Conservation (phyloP, 2,888 invertebrate genomes). For the Nineta flava region DNA sequence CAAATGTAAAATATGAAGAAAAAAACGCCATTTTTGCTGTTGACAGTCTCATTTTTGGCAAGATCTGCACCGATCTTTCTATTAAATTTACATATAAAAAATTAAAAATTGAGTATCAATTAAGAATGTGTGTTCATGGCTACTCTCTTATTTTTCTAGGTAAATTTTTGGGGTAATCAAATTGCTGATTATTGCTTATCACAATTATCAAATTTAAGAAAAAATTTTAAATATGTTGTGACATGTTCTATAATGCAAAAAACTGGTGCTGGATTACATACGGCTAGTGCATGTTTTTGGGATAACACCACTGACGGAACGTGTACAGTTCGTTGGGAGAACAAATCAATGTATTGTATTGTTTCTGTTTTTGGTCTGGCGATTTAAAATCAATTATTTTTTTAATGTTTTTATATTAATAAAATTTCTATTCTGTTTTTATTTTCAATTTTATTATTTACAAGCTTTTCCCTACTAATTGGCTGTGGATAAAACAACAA, state of each 20-base stretch:
- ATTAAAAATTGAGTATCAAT: too few relatives aligned
- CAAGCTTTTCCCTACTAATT: background rate
- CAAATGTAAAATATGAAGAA: too few relatives aligned
- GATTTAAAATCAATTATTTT: conserved; percentile 17
- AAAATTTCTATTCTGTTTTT: background rate
- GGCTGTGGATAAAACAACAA: too few relatives aligned
- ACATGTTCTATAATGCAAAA: conserved; percentile 74
- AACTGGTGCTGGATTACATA: conserved; percentile 67
- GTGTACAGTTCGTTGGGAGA: conserved; percentile 75
- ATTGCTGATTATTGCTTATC: conserved; percentile 61
- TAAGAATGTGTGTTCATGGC: too few relatives aligned
- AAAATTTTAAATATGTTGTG: conserved; percentile 72
- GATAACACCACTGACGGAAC: conserved; percentile 66
- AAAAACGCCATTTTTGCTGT: too few relatives aligned
- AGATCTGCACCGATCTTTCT: too few relatives aligned
- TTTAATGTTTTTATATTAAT: background rate
- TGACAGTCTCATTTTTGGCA: too few relatives aligned
- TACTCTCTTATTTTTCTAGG: conserved; percentile 2
- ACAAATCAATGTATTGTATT: conserved; percentile 73
- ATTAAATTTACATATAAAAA: too few relatives aligned
- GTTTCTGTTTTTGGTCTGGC: conserved; percentile 67
- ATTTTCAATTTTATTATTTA: background rate
- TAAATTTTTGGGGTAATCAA: conserved; percentile 55
- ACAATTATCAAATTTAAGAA: conserved; percentile 56
- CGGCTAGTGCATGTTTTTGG: conserved; percentile 73